Evolutionary conservation across 2,113 vertebrate genomes (phyloP), one percentile per base, ranked within the genome.

Genomic region (Microtus ochrogaster): DNA sequence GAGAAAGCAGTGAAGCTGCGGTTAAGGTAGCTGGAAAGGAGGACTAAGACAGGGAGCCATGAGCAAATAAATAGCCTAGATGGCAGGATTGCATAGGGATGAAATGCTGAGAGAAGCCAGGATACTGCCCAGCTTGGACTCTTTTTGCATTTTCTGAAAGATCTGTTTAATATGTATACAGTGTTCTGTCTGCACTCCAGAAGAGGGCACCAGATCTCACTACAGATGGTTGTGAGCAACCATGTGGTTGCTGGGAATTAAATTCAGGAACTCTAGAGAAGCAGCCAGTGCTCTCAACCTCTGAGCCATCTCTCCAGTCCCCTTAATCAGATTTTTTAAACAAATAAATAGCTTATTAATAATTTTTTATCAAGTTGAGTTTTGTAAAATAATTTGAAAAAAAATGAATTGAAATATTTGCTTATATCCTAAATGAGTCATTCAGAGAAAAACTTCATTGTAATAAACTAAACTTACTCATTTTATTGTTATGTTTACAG

Each of bases 301-400:
- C 49, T 52, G 49, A 52, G 49, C 49, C 49, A 52, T 52, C 49
- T 52, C 49, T 52, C 49, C 49, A 52, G 49, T 11, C 49, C 21
- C 3, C n/a, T 8, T n/a, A 73, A 4, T 44, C 77, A 91, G 52
- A 89, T 92, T 82, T 82, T 89, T 92, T 78, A 92, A 44, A 91
- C 8, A 8, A n/a, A 24, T 66, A 8, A n/a, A 24, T 66, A 93
- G 68, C 76, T 95, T 85, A 39, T 73, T 85, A 89, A 47, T 74
- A 26, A 93, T 2, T 26, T 96, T 79, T 92, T 89, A 83, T 74
- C 36, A 77, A 74, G 41, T 72, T 86, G 33, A 90, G 26, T 79
- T 92, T 78, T 88, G 93, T 78, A 93, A 94, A 77, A 79, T 73
- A 88, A 79, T 63, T 19, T 94, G 78, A 95, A 61, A 91, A 91